phyloP scores from a whole-genome alignment of 1,140 invertebrate species.

The Cydia pomonella region DNA sequence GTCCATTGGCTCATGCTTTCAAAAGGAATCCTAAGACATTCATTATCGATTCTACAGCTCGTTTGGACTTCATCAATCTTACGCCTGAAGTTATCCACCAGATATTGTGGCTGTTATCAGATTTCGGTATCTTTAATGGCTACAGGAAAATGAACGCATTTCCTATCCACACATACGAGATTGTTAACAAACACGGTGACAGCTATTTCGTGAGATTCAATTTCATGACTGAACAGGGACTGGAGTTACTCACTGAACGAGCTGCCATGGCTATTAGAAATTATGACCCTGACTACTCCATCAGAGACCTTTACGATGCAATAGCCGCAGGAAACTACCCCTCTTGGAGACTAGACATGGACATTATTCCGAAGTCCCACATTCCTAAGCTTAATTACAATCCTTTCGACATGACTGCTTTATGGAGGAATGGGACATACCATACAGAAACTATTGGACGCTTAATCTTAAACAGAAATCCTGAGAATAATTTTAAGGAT shows the following conservation, averaged over 20 bases:
- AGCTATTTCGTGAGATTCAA: conserved; percentile 87
- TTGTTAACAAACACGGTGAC: conserved; percentile 82
- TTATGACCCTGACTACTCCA: conserved; percentile 85
- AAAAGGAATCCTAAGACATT: conserved; percentile 86
- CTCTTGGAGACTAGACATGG: conserved; percentile 82
- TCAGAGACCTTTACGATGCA: conserved; percentile 86
- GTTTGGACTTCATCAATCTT: conserved; percentile 93
- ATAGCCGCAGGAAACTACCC: conserved; percentile 80
- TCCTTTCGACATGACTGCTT: conserved; percentile 85
- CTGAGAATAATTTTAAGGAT: neutral
- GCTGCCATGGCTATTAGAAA: conserved; percentile 80
- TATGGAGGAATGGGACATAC: conserved; percentile 87
- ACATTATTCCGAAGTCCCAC: conserved; percentile 75
- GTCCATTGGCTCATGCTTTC: conserved; percentile 80
- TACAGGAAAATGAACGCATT: conserved; percentile 84
- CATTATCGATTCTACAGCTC: conserved; percentile 87
- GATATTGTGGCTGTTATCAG: conserved; percentile 89
- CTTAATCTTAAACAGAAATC: conserved; percentile 8
- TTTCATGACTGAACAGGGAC: conserved; percentile 85
- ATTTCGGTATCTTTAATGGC: conserved; percentile 93
- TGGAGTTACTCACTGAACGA: conserved; percentile 81
- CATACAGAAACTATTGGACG: conserved; percentile 51
- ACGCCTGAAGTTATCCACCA: conserved; percentile 91
- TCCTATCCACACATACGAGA: conserved; percentile 85
- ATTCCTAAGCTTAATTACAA: conserved; percentile 74